Base-by-base conservation (phyloP, 2,113 vertebrate species). In the Sander lucioperca region DNA sequence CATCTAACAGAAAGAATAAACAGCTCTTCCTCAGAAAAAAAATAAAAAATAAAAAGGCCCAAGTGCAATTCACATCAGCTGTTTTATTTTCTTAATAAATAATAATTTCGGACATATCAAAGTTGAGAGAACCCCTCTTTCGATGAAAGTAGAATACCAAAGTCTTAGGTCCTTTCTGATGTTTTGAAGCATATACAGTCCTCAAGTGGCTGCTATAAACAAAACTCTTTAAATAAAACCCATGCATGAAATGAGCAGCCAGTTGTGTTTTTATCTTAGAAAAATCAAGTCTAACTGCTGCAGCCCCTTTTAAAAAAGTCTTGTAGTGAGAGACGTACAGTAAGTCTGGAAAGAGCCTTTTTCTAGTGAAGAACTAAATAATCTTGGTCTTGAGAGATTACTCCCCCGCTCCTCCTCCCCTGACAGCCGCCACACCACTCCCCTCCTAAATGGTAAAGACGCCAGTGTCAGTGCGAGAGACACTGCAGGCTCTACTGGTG, bases 361-460 rank as follows among this genome's bases (percentile, higher is more conserved):
- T 77, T 72, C 64, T 57, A 47, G 62, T 23, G 6, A 69, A 79
- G 74, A 54, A 59, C 18, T n/a, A 39, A 80, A 71, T 69, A 58
- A 71, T 82, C 39, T 33, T 64, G 16, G 83, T 47, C 19, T 75
- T 54, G 73, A 71, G 76, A 81, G 70, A 63, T 73, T 71, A 70
- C 71, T 67, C 67, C 74, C 84, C 51, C 64, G 0, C 77, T 64
- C 77, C 74, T n/a, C 75, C 80, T 50, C 67, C 80, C 75, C 43
- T 48, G n/a, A 82, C 74, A 81, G 66, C 82, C 77, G 14, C 77
- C 82, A 70, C 86, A 70, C 86, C 85, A 74, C 90, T 78, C 84
- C 84, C 83, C 77, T 80, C 57, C 64, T 90, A 91, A 92, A 87
- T 86, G 87, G 75, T 58, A 48, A 69, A 88, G 92, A 92, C 90